Percentiles rank a stretch among this genome's conserved stretches.
Conservation (phyloP, 2,888 invertebrate species). For the Watsonalla cultraria region DNA sequence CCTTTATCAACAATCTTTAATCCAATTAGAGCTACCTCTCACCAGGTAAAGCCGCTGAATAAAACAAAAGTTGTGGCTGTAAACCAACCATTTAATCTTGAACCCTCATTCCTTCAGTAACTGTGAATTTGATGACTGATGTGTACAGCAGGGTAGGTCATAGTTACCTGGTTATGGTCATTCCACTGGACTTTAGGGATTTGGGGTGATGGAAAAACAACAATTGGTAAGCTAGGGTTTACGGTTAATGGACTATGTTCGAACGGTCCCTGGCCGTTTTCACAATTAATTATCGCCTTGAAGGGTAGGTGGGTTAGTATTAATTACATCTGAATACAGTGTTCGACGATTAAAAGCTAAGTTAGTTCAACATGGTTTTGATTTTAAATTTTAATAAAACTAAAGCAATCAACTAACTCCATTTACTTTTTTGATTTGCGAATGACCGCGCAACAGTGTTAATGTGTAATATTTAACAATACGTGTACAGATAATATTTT, state of each 20-base stretch:
- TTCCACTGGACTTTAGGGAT: constrained; percentile 61
- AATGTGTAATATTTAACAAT: too few relatives aligned
- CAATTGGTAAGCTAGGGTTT: constrained; percentile 55
- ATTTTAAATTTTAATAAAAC: background rate
- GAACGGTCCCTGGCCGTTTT: constrained; percentile 46
- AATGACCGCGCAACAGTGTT: too few relatives aligned
- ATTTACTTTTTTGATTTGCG: too few relatives aligned
- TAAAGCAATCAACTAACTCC: too few relatives aligned
- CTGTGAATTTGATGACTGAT: constrained; percentile 14
- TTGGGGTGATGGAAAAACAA: constrained; percentile 62
- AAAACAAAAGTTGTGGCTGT: constrained; percentile 59
- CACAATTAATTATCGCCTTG: constrained; percentile 67
- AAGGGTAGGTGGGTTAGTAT: constrained; percentile 31
- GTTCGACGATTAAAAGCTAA: constrained; percentile 27
- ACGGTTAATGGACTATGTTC: constrained; percentile 68
- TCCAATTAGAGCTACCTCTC: constrained; percentile 68
- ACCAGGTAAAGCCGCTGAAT: constrained; percentile 62
- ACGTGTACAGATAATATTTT: too few relatives aligned
- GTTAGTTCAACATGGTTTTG: background rate
- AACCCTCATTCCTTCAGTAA: constrained; percentile 21
- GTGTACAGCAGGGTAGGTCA: constrained; percentile 18
- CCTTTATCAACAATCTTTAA: constrained; percentile 71
- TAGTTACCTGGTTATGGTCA: constrained; percentile 31
- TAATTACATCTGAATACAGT: constrained; percentile 26
- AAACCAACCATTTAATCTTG: constrained; percentile 30